These are phyloP conservation scores for Heterodera filipjevi DNA, from an alignment of 2,888 invertebrate species.

Conservation along the genomic window DNA sequence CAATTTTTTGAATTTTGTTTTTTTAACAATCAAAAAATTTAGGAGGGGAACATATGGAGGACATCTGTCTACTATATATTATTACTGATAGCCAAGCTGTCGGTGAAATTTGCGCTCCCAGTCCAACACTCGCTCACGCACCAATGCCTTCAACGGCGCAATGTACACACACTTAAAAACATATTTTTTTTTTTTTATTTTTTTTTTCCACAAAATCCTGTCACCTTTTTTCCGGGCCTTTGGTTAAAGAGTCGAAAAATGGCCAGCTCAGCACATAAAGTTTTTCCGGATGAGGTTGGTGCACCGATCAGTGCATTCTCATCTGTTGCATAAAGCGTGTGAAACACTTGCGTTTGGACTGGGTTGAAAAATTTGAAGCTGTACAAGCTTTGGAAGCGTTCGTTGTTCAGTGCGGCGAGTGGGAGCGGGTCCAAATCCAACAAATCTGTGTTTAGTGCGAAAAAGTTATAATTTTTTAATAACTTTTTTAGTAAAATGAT, in stretches of 20 bases:
- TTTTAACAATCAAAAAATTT: no score
- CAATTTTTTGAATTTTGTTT: no score
- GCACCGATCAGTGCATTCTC: constrained; percentile 89
- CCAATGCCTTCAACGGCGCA: constrained; percentile 94
- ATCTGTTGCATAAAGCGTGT: constrained; percentile 91
- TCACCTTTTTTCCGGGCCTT: constrained; percentile 57
- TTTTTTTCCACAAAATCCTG: no score
- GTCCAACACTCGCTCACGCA: constrained; percentile 91
- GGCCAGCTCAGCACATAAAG: constrained; percentile 94
- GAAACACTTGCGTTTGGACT: constrained; percentile 79
- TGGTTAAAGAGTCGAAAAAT: constrained; percentile 73
- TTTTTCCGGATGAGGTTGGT: constrained; percentile 91
- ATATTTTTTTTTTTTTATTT: neutral
- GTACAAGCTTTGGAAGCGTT: constrained; percentile 80
- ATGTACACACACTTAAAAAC: constrained; percentile 83
- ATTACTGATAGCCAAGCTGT: constrained; percentile 68
- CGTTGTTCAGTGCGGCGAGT: constrained; percentile 79
- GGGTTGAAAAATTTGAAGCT: constrained; percentile 94
- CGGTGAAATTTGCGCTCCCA: constrained; percentile 83
- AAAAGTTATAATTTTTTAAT: no score
- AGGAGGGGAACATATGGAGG: no score
- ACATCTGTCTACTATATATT: no score
- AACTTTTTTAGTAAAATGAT: no score
- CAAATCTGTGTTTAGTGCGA: constrained; percentile 76
- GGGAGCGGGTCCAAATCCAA: no score